phyloP scores from a whole-genome alignment of 2,888 invertebrate species.

The Aphidoletes aphidimyza region DNA sequence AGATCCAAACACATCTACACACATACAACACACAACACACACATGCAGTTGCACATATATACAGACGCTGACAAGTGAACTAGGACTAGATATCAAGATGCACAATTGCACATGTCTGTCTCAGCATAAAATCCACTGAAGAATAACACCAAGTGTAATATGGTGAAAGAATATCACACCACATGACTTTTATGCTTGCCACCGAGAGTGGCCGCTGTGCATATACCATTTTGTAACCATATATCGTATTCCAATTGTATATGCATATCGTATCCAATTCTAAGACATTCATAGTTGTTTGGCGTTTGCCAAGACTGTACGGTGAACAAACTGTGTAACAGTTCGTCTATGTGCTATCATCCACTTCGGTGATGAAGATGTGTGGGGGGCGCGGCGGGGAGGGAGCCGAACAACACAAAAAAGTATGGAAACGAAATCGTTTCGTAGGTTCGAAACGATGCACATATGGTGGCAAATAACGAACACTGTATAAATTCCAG shows the following conservation, averaged over 20 bases:
- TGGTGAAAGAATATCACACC: not conserved
- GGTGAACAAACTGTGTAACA: no score
- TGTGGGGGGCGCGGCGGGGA: no score
- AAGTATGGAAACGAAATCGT: not conserved
- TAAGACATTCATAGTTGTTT: no score
- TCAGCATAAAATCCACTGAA: not conserved
- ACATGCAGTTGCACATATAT: no score
- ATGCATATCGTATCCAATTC: not conserved
- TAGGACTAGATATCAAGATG: not conserved
- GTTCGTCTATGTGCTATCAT: not conserved
- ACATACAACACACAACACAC: no score
- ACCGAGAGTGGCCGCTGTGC: no score
- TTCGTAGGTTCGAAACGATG: constrained; percentile 3
- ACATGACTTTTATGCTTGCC: not conserved
- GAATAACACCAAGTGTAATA: not conserved
- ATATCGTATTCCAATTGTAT: not conserved
- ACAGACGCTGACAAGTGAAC: not conserved
- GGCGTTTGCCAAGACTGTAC: no score
- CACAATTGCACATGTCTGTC: constrained; percentile 6
- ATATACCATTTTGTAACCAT: not conserved
- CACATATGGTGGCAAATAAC: constrained; percentile 34
- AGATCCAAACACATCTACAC: no score
- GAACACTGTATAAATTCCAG: not conserved
- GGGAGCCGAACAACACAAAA: no score
- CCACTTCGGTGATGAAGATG: no score